A percentile compares a stretch with the other conserved stretches of the same genome.
These are phyloP conservation scores for Saccostrea echinata DNA, from an alignment of 1,140 invertebrate species.

Conservation along the genomic window DNA sequence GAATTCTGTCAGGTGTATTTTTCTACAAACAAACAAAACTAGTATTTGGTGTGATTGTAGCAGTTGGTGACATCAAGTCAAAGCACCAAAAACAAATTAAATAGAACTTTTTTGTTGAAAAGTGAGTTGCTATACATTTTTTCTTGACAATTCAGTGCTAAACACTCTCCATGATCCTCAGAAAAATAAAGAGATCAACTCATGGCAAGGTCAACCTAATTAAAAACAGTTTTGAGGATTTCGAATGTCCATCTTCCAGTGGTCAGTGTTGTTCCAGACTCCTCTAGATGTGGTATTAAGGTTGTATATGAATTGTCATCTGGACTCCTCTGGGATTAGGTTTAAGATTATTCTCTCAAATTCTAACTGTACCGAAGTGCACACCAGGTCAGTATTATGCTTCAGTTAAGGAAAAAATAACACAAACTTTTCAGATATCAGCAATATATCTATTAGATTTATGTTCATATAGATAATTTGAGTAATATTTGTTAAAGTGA, in stretches of 20 bases:
- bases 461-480: too few species aligned
- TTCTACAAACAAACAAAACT: slow-evolving; percentile 16
- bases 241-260: too few species aligned
- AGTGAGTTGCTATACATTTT: background rate
- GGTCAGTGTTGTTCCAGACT: too few species aligned
- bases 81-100: background rate
- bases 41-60: background rate
- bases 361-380: background rate
- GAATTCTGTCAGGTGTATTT: slow-evolving; percentile 1
- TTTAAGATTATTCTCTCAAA: too few species aligned
- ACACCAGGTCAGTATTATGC: background rate
- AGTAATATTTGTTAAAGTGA: too few species aligned
- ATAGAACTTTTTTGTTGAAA: background rate
- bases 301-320: too few species aligned
- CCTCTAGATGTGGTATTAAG: too few species aligned
- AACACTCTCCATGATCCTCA: background rate
- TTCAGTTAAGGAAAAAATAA: background rate
- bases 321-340: too few species aligned
- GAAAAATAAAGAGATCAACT: background rate
- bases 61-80: slow-evolving; percentile 2
- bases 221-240: too few species aligned
- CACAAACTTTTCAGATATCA: too few species aligned
- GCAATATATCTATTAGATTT: too few species aligned
- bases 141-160: background rate
- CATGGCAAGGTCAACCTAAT: background rate